phyloP scores from a whole-genome alignment of 2,888 invertebrate species.

The Morpho helenor region DNA sequence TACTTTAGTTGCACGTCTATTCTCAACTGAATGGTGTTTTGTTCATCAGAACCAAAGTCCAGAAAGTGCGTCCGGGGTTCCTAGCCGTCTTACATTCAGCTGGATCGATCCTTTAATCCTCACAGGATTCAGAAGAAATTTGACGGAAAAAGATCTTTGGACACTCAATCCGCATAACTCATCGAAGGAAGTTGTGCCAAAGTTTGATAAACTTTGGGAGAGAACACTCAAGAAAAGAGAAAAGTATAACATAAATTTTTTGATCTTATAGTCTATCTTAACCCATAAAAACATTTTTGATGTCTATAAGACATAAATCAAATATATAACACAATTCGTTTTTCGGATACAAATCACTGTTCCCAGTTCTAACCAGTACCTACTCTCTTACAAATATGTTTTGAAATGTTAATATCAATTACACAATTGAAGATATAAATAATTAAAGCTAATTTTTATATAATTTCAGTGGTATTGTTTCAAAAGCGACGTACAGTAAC shows the following conservation, averaged over 20 bases:
- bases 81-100: conserved; percentile 90
- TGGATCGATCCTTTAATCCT: conserved; percentile 95
- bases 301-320: no score
- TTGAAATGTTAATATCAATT: no score
- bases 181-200: conserved; percentile 87
- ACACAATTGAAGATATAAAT: no score
- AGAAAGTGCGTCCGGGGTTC: conserved; percentile 90
- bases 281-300: no score
- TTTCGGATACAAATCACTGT: no score
- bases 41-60: conserved; percentile 89
- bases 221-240: conserved; percentile 82
- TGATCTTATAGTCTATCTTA: no score
- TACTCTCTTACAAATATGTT: no score
- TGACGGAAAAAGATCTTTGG: conserved; percentile 93
- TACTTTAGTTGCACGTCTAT: not conserved
- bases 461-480: conserved; percentile 45
- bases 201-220: conserved; percentile 92
- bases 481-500: conserved; percentile 83
- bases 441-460: no score
- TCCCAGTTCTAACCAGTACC: no score
- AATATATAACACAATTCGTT: no score
- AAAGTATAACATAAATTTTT: conserved; percentile 53
- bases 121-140: conserved; percentile 89
- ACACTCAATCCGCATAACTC: conserved; percentile 91
- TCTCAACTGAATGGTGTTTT: conserved; percentile 1